phyloP scores from a whole-genome alignment of 1,140 invertebrate genomes.

The Neodiprion fabricii region DNA sequence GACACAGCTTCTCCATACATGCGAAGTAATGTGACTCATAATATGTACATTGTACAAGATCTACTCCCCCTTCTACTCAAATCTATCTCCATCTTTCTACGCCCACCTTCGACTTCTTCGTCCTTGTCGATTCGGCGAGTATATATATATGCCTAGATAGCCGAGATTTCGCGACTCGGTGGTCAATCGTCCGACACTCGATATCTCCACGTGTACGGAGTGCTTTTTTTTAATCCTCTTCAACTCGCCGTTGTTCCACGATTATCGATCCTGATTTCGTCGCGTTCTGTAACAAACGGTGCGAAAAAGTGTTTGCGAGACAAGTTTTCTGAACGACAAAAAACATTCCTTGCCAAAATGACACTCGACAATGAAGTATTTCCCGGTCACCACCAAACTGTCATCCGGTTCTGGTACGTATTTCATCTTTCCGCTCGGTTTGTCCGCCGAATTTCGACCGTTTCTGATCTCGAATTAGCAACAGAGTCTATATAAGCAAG shows the following conservation, averaged over 20 bases:
- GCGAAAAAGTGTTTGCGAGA: no score
- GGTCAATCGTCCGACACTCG: neutral
- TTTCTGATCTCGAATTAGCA: no score
- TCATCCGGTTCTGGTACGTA: slow-evolving; percentile 1
- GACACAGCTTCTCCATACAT: no score
- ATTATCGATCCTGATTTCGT: no score
- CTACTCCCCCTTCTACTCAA: neutral
- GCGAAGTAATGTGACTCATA: neutral
- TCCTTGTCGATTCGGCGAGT: no score
- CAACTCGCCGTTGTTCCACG: no score
- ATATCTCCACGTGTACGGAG: neutral
- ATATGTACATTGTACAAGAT: neutral
- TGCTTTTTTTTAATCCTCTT: neutral
- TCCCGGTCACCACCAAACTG: neutral
- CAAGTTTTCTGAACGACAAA: no score
- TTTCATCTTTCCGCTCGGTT: neutral
- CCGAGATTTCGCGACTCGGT: neutral
- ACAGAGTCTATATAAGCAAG: no score
- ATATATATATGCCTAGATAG: no score
- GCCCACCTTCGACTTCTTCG: neutral
- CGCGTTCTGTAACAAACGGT: no score
- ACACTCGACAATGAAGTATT: neutral
- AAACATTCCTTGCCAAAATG: neutral
- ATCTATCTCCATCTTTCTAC: neutral
- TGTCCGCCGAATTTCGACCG: no score